Conservation (phyloP, 2,888 invertebrate species). For the Choreutis nemorana region DNA sequence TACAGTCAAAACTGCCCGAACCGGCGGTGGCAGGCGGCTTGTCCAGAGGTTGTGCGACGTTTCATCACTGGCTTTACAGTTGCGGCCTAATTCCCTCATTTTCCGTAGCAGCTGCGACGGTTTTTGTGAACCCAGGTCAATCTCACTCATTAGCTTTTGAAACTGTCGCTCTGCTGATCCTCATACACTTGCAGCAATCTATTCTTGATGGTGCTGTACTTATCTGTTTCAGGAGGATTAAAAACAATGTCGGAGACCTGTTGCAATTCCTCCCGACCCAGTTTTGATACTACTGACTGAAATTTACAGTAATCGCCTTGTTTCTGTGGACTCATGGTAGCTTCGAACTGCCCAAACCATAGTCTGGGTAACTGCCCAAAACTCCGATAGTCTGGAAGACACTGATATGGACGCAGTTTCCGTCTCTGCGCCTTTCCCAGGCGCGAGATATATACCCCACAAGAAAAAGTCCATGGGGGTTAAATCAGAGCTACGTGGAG, state of each 20-base stretch:
- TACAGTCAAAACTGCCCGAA: conserved; percentile 1
- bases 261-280: conserved; percentile 7
- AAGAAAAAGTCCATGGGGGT: no score
- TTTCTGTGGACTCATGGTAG: conserved; percentile 4
- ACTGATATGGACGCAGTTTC: no score
- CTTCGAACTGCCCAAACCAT: conserved; percentile 9
- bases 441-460: no score
- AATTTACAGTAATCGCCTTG: conserved; percentile 4
- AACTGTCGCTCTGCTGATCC: conserved; percentile 8
- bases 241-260: conserved; percentile 9
- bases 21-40: background rate
- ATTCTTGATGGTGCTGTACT: conserved; percentile 7
- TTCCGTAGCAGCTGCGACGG: conserved; percentile 8
- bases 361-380: conserved; percentile 9
- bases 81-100: conserved; percentile 8
- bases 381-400: conserved; percentile 4
- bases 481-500: no score
- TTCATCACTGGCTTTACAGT: background rate
- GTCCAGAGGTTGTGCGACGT: conserved; percentile 4
- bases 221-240: conserved; percentile 7
- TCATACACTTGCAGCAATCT: conserved; percentile 7
- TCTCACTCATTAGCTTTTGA: conserved; percentile 7
- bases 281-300: conserved; percentile 8
- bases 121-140: conserved; percentile 9
- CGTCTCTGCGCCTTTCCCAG: no score